A percentile compares a stretch with the other conserved stretches of the same genome.
phyloP scores from a whole-genome alignment of 2,113 vertebrate genomes.

The Copsychus sechellarum region DNA sequence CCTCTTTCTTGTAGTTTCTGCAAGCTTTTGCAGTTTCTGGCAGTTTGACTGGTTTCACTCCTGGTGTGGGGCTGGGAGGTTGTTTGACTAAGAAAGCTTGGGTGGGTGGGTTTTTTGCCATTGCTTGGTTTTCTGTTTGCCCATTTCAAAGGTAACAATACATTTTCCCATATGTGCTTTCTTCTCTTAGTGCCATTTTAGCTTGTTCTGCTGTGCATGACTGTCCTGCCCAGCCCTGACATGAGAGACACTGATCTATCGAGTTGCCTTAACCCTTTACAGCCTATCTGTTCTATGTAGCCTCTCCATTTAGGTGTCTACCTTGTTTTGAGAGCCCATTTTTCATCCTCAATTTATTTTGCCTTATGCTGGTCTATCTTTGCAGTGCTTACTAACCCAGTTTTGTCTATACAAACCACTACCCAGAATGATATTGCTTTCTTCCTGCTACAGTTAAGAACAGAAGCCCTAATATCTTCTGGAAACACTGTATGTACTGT shows the following conservation, averaged over 20 bases:
- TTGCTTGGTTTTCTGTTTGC: not conserved
- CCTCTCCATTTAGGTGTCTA: not conserved
- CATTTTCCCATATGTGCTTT: not conserved
- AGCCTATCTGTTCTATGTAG: not conserved
- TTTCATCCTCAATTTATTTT: conserved; percentile 1
- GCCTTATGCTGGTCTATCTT: not conserved
- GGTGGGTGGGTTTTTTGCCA: not conserved
- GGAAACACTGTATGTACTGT: not conserved
- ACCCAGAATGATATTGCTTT: not conserved
- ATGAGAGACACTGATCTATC: rapidly evolving
- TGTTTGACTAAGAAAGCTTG: not conserved
- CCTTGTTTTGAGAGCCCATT: not conserved
- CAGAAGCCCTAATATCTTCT: not conserved
- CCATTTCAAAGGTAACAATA: not conserved
- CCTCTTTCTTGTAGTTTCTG: not conserved
- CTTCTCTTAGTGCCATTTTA: not conserved
- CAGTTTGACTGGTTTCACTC: not conserved
- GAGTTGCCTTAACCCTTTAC: not conserved
- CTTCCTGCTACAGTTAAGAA: not conserved
- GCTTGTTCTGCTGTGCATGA: not conserved
- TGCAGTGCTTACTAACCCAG: not conserved
- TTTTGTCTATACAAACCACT: not conserved
- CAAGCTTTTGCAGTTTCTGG: not conserved
- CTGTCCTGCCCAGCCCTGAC: not conserved
- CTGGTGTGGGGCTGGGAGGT: not conserved